phyloP scores from a whole-genome alignment of 2,888 invertebrate genomes.

The Idaea dimidiata region DNA sequence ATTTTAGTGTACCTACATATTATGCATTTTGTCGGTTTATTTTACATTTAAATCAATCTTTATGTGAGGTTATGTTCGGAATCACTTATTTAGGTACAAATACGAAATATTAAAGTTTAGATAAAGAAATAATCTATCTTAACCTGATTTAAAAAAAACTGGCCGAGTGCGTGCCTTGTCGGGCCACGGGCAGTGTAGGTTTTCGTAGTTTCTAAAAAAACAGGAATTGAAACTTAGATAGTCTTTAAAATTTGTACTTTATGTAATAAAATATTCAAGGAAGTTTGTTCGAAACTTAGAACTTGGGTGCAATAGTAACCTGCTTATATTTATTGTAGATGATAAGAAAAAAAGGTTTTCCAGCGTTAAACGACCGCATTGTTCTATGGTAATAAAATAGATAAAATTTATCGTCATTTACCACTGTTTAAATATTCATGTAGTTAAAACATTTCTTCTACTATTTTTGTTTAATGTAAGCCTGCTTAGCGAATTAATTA shows the following conservation, averaged over 20 bases:
- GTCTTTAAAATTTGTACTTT: too few species aligned
- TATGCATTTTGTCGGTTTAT: background rate
- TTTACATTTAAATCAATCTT: background rate
- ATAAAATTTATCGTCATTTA: background rate
- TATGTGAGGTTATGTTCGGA: background rate
- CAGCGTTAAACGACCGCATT: background rate
- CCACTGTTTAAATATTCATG: constrained; percentile 4
- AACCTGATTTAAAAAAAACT: too few species aligned
- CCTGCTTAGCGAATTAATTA: constrained; percentile 2
- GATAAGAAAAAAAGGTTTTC: background rate
- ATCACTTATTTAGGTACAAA: background rate
- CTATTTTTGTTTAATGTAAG: constrained; percentile 5
- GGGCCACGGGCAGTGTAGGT: too few species aligned
- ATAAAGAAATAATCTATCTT: too few species aligned
- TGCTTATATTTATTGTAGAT: background rate
- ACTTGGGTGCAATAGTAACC: too few species aligned
- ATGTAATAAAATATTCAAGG: too few species aligned
- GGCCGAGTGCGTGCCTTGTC: too few species aligned
- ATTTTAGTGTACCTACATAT: background rate
- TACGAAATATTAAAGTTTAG: too few species aligned
- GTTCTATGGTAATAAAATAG: background rate
- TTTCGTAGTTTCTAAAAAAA: too few species aligned
- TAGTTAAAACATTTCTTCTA: constrained; percentile 5
- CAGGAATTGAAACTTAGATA: too few species aligned
- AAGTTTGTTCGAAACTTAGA: too few species aligned